These are phyloP conservation scores for Lasiurus cinereus DNA, from an alignment of 2,113 vertebrate species.

Conservation along the genomic window DNA sequence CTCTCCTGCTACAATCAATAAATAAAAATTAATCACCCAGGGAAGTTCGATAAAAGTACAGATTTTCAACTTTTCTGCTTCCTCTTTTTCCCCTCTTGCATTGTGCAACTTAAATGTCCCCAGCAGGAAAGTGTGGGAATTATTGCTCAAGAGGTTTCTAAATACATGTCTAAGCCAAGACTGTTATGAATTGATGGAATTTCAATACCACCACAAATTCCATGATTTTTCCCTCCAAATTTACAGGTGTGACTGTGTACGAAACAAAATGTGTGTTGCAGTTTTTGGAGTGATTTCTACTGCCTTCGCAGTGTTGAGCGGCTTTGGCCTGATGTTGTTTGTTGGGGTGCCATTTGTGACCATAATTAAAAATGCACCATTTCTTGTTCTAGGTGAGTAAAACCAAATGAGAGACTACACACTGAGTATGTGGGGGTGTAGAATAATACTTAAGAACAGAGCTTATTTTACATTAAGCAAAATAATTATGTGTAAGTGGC, in stretches of 20 bases:
- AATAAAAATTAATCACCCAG: too few species aligned
- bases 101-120: conserved; percentile 15
- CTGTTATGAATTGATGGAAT: background rate
- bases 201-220: conserved; percentile 7
- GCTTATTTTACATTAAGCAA: background rate
- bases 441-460: background rate
- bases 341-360: conserved; percentile 89
- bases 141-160: background rate
- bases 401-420: background rate
- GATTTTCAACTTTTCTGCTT: too few species aligned
- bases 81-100: too few species aligned
- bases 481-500: background rate
- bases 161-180: background rate
- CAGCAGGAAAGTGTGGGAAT: background rate
- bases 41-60: too few species aligned
- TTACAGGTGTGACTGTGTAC: conserved; percentile 86
- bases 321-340: conserved; percentile 91
- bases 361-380: conserved; percentile 91
- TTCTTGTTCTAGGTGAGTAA: conserved; percentile 93
- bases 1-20: too few species aligned
- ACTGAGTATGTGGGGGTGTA: background rate
- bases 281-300: conserved; percentile 88
- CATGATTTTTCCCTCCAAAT: conserved; percentile 67
- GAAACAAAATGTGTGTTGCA: conserved; percentile 75
- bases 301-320: conserved; percentile 89